These are phyloP conservation scores for Prorops nasuta DNA, from an alignment of 1,140 invertebrate genomes.

Conservation along the genomic window DNA sequence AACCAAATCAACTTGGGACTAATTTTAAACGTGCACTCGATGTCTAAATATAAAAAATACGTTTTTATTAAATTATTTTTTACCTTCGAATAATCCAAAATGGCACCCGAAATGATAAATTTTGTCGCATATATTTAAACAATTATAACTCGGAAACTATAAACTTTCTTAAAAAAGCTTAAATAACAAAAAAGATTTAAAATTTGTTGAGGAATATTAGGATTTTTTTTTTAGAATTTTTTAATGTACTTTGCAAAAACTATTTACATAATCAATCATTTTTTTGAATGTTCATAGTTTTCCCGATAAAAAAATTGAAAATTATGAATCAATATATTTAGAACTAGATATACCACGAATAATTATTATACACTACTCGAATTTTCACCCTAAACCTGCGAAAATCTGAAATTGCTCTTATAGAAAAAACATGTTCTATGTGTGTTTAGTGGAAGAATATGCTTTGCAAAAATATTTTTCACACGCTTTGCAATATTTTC, in stretches of 20 bases:
- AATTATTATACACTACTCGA: background rate
- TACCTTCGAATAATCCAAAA: no score
- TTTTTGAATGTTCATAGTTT: background rate
- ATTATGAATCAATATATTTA: background rate
- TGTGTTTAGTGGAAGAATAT: background rate
- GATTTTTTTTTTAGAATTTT: slow-evolving; percentile 5
- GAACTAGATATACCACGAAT: background rate
- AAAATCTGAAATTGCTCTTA: background rate
- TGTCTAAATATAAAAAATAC: slow-evolving; percentile 5
- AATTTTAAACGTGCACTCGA: no score
- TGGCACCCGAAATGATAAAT: background rate
- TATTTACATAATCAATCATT: background rate
- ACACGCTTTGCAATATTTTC: background rate
- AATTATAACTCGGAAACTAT: no score
- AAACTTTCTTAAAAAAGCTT: no score
- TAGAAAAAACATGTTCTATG: background rate
- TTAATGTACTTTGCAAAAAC: slow-evolving; percentile 3
- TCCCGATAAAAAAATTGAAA: background rate
- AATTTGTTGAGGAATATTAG: background rate
- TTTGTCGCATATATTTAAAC: background rate
- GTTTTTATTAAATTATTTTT: slow-evolving; percentile 7
- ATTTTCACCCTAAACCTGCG: background rate
- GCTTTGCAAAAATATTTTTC: slow-evolving; percentile 1
- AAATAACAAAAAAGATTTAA: background rate
- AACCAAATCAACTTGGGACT: no score